These are phyloP conservation scores for Thunnus albacares DNA, from an alignment of 2,797 vertebrate genomes.

Conservation along the genomic window DNA sequence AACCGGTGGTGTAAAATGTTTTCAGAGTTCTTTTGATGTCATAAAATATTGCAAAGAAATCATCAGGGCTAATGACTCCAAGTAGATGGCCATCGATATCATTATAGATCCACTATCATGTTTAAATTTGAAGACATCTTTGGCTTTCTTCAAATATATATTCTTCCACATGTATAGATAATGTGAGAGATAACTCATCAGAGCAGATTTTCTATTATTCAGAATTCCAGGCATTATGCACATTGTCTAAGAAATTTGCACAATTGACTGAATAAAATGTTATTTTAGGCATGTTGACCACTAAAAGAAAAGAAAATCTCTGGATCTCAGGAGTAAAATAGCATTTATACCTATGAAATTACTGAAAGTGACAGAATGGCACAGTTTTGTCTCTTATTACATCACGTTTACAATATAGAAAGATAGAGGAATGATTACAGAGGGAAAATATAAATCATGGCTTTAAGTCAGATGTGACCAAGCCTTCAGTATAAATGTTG, in stretches of 20 bases:
- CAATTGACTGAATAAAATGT: neutral
- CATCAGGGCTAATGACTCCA: conserved; percentile 5
- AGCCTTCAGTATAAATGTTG: conserved; percentile 34
- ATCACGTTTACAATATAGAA: neutral
- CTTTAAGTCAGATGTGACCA: conserved; percentile 15
- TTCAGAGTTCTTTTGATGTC: conserved; percentile 15
- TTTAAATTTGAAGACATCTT: conserved; percentile 9
- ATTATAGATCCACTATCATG: neutral
- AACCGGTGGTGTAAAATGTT: conserved; percentile 32
- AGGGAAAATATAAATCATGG: conserved; percentile 14
- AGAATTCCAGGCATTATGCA: neutral
- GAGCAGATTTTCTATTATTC: neutral
- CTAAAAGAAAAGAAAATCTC: neutral
- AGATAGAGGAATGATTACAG: neutral
- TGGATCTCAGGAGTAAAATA: neutral
- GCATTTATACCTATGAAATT: neutral
- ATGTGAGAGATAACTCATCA: too few relatives aligned
- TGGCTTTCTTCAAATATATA: neutral
- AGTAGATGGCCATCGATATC: neutral
- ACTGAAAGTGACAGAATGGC: neutral
- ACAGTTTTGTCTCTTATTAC: too few relatives aligned
- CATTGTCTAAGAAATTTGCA: neutral
- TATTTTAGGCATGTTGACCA: neutral
- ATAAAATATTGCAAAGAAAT: conserved; percentile 2
- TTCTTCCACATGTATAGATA: too few relatives aligned